Base-by-base conservation (phyloP, 35 echinoderm and acorn worm species). In the Eucidaris tribuloides region DNA sequence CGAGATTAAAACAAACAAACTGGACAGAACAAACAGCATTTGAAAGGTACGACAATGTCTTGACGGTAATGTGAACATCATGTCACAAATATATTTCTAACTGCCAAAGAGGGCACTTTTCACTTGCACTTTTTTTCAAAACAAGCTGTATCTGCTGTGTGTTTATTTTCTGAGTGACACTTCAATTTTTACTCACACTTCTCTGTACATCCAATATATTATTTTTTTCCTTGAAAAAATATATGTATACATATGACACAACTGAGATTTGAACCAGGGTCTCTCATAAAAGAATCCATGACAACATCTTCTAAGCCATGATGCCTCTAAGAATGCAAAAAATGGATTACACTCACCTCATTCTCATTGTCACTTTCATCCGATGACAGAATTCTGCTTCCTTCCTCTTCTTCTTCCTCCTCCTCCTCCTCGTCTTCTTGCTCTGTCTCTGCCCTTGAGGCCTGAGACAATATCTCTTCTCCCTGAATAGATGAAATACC, bases 381-480 rank as follows among this genome's bases (percentile, higher is more conserved):
- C 20, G 77, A 79, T 37, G 78, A 79, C 23, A 49, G 39, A 19
- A 42, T 19, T n/a, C 46, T 38, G 23, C 68, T 74, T 74, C 28
- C 76, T 31, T 71, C 42, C 0, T 79, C 77, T 30, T 45, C 84
- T 17, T 56, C 60, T 7, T 81, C 76, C n/a, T n/a, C n/a, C 24
- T 88, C 76, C 24, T 62, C 85, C 0, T 18, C 31, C 13, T 65
- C 62, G 28, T 58, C 78, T 31, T 24, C 61, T 2, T 56, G 23
- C 7, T 64, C 58, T 5, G 64, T 37, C 22, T 70, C 64, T 6
- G 64, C 64, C 27, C 78, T 64, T 2, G 59, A 44, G 17, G 65
- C 43, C 42, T 88, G 85, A 52, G 85, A 70, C 31, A 74, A 38
- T 43, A 88, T 88, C 77, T 88, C 85, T n/a, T 88, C 85, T 30